Base-by-base conservation (phyloP, 92 coral and sea anemone species). In the Porites lobata region DNA sequence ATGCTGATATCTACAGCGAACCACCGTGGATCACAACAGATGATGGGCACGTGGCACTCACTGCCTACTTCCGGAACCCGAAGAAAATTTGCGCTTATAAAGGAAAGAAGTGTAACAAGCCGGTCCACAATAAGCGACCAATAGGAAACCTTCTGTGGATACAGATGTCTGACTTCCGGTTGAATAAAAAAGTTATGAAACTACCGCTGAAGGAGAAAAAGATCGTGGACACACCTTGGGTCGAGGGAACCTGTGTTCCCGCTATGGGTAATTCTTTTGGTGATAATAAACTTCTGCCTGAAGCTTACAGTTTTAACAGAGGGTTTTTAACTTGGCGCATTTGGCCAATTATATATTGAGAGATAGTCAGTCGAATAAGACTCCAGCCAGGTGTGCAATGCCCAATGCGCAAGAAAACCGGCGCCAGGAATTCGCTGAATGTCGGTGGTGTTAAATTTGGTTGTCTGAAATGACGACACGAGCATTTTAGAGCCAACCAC, bases 81-180 rank as follows among this genome's bases (percentile, higher is more conserved):
- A 59, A 82, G 29, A 54, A 85, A 83, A 96, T 96, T 62, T 94
- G 95, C 80, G 64, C 75, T 4, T 86, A 90, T 54, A 84, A 17
- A 38, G 43, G 58, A 38, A 38, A 38, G 7, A 51, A 85, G 59
- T 90, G 95, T 71, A 82, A 77, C 24, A 79, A 85, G 52, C 75
- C 79, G 12, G 11, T 72, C 5, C 57, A 51, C 61, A 67, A 59
- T 6, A 72, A 76, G 66, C 85, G 77, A 8, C 91, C 85, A 20
- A 82, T 94, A 17, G 98, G 98, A 20, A 95, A 94, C 69, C 88
- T 95, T 3, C 80, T 94, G 57, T 92, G 98, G 98, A 84, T 94
- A 9, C 98, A 94, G 84, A 76, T 87, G 38, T 88, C 87, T 70
- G 86, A 93, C 86, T 66, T 83, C 50, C 67, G 89, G 54, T 2